Evolutionary conservation across 1,140 invertebrate species (phyloP), one percentile per base, ranked within the genome.

Genomic region (Druon quercuslanigerum): DNA sequence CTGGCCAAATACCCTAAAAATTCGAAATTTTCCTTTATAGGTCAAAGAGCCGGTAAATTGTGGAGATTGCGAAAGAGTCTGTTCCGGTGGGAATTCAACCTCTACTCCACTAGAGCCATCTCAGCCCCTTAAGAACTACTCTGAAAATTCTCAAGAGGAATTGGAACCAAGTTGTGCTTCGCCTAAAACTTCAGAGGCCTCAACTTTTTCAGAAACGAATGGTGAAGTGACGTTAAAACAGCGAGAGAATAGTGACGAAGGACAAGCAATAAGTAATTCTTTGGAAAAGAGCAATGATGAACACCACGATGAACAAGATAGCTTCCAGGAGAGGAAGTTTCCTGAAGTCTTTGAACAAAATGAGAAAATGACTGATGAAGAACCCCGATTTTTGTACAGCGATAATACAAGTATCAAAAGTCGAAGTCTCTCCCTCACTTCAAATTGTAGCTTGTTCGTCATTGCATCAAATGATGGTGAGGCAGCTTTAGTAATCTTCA

Each of bases 351-450:
- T 76, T 9, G 85, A 88, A 20, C 73, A 46, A 20, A 82, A 87
- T 72, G 70, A 76, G 3, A 82, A 79, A 50, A 84, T 81, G 57
- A 57, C 84, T 54, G 85, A 87, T 14, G 84, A 85, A 7, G 87
- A 90, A 33, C 56, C 74, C 13, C 79, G 77, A 57, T 79, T 84
- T 57, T 72, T 81, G 0, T 84, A 73, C 2, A 79, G 83, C 7
- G 89, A 90, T 14, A 84, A 88, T 20, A 17, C 75, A 1, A 90
- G 87, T 19, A 66, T 88, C n/a, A 91, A 91, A 46, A 91, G 89
- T 74, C 89, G 90, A 4, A 92, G 89, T 56, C 82, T 91, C 82
- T 92, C 91, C 0, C 75, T 92, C 52, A 90, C 87, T 0, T 92
- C 91, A 0, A 90, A 85, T 3, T 90, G 88, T 76, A 91, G 90